Percentiles rank a stretch among this genome's conserved stretches.
These are phyloP conservation scores for Xylota segnis DNA, from an alignment of 2,888 invertebrate genomes.

Conservation along the genomic window DNA sequence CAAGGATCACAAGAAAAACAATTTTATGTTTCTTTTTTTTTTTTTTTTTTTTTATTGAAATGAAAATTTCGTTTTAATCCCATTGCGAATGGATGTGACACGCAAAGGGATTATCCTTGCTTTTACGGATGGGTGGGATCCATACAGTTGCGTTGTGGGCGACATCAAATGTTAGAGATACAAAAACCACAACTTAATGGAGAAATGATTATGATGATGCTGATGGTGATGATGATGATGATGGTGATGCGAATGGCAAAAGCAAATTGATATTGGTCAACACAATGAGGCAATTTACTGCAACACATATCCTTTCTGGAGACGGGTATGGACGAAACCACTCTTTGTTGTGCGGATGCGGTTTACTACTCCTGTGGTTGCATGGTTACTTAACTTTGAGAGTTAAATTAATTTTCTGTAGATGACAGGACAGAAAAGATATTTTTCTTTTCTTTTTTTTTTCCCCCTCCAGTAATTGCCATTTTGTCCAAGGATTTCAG, in stretches of 20 bases:
- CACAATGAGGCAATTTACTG: slow-evolving; percentile 42
- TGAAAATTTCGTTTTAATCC: slow-evolving; percentile 35
- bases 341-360: slow-evolving; percentile 25
- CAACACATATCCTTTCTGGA: slow-evolving; percentile 17
- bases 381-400: slow-evolving; percentile 22
- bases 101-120: slow-evolving; percentile 22
- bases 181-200: slow-evolving; percentile 55
- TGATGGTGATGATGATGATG: slow-evolving; percentile 37
- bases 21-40: slow-evolving; percentile 3
- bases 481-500: not conserved
- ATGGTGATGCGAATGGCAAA: slow-evolving; percentile 38
- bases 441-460: not conserved
- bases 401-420: not conserved
- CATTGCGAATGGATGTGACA: slow-evolving; percentile 18
- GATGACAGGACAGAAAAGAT: not conserved
- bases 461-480: not conserved
- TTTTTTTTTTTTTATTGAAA: slow-evolving; percentile 4
- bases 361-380: slow-evolving; percentile 14
- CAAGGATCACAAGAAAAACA: slow-evolving; percentile 7
- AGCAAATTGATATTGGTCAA: slow-evolving; percentile 59
- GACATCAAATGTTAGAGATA: slow-evolving; percentile 40
- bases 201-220: slow-evolving; percentile 50
- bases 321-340: not conserved
- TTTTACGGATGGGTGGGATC: not conserved
- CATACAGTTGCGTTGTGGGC: not conserved